These are phyloP conservation scores for Rhagophthalmus giganteus DNA, from an alignment of 2,888 invertebrate species.

Conservation along the genomic window DNA sequence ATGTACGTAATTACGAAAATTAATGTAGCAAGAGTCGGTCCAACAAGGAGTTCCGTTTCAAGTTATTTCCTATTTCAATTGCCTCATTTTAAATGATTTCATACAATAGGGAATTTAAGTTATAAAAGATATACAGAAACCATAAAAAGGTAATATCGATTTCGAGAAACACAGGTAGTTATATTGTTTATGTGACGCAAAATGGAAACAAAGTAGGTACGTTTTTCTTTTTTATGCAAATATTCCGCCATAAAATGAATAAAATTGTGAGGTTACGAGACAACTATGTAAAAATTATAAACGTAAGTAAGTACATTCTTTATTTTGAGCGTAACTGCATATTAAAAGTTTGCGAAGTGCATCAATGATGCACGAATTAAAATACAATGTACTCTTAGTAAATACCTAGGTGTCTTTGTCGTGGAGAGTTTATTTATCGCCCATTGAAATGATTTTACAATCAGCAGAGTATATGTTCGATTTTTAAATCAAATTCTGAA, in stretches of 20 bases:
- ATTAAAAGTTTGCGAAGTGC: slow-evolving; percentile 7
- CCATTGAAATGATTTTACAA: too few species aligned
- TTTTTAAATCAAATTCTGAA: too few species aligned
- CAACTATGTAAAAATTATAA: slow-evolving; percentile 7
- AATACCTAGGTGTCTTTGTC: too few species aligned
- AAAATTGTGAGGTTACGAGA: slow-evolving; percentile 3
- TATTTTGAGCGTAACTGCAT: slow-evolving; percentile 10
- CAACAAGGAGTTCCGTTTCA: neutral
- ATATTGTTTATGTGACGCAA: slow-evolving; percentile 7
- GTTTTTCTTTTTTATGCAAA: slow-evolving; percentile 11
- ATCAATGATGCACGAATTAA: neutral
- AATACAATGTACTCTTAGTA: too few species aligned
- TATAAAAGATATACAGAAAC: slow-evolving; percentile 14
- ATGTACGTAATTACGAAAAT: slow-evolving; percentile 6
- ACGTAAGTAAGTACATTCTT: slow-evolving; percentile 8
- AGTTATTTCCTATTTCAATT: too few species aligned
- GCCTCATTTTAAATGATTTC: slow-evolving; percentile 13
- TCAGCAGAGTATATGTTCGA: too few species aligned
- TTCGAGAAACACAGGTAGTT: slow-evolving; percentile 13
- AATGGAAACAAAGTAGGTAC: slow-evolving; percentile 5
- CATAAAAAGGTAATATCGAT: slow-evolving; percentile 21
- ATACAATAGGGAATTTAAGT: slow-evolving; percentile 16
- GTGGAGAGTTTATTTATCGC: too few species aligned
- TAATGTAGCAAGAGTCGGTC: slow-evolving; percentile 1
- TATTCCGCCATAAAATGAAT: slow-evolving; percentile 5